These are phyloP conservation scores for Amiota communis DNA, from an alignment of 2,888 invertebrate genomes.

Conservation along the genomic window DNA sequence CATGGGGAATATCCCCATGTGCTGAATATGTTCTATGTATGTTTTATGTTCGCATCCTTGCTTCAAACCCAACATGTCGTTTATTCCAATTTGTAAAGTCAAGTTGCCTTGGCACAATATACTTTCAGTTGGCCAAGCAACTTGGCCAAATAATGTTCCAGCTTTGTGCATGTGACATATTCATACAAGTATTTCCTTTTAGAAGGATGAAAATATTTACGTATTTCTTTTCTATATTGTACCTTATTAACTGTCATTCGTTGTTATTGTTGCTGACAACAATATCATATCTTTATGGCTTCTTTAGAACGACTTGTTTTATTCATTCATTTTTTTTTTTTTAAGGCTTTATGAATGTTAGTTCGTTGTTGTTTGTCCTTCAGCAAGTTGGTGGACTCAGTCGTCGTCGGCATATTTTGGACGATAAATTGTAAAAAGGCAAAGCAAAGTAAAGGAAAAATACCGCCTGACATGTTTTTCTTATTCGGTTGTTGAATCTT, in stretches of 20 bases:
- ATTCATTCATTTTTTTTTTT: constrained; percentile 51
- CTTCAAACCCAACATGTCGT: not conserved
- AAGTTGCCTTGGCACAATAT: no score
- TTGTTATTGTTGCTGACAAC: constrained; percentile 31
- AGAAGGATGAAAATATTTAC: not conserved
- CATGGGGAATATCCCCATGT: not conserved
- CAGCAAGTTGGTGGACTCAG: not conserved
- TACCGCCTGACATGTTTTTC: constrained; percentile 57
- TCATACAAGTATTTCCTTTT: no score
- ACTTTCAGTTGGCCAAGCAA: not conserved
- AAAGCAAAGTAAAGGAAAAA: constrained; percentile 33
- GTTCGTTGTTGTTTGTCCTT: constrained; percentile 34
- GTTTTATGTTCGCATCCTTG: not conserved
- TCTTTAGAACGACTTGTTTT: constrained; percentile 58
- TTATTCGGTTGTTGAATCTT: constrained; percentile 57
- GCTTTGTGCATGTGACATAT: no score
- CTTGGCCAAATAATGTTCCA: not conserved
- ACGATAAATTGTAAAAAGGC: no score
- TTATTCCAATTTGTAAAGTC: not conserved
- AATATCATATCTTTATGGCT: constrained; percentile 50
- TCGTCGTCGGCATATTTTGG: no score
- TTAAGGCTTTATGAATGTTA: constrained; percentile 43
- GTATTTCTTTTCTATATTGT: not conserved
- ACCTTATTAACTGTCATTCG: no score
- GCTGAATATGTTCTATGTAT: not conserved